Percentiles rank a stretch among this genome's conserved stretches.
These are phyloP conservation scores for Notiomystis cincta DNA, from an alignment of 2,113 vertebrate species.

Conservation along the genomic window DNA sequence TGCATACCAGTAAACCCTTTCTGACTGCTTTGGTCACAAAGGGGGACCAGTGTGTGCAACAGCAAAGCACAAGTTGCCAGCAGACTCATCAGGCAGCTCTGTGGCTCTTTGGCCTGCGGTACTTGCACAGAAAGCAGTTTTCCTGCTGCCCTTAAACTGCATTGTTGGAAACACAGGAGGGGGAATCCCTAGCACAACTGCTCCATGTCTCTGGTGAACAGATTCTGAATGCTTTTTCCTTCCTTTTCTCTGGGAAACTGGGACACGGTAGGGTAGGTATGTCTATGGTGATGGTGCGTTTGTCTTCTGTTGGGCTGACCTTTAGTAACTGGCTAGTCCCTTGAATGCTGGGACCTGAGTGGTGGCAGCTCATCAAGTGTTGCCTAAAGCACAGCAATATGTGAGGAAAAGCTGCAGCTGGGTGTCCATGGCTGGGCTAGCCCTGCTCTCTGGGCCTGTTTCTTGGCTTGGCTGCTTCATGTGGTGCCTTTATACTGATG, in stretches of 20 bases:
- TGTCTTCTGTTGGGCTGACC: not conserved
- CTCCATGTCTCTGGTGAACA: not conserved
- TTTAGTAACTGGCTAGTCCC: not conserved
- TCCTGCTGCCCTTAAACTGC: not conserved
- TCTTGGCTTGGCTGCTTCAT: not conserved
- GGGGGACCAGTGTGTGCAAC: conserved; percentile 13
- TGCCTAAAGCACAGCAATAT: not conserved
- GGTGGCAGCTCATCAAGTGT: not conserved
- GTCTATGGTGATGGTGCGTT: rapidly evolving
- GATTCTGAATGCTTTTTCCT: not conserved
- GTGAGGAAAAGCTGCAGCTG: not conserved
- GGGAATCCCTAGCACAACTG: not conserved
- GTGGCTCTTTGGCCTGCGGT: not conserved
- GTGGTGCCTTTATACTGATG: not conserved
- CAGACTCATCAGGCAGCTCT: not conserved
- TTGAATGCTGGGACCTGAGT: not conserved
- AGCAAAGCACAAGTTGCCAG: not conserved
- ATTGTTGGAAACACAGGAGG: not conserved
- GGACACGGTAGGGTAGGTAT: not conserved
- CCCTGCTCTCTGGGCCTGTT: not conserved
- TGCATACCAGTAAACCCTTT: conserved; percentile 44
- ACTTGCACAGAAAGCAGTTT: not conserved
- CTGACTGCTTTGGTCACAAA: not conserved
- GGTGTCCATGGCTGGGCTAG: not conserved
- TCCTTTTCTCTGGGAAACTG: not conserved